Evolutionary conservation across 2,113 vertebrate genomes (phyloP).

Genomic region (Anoplopoma fimbria): DNA sequence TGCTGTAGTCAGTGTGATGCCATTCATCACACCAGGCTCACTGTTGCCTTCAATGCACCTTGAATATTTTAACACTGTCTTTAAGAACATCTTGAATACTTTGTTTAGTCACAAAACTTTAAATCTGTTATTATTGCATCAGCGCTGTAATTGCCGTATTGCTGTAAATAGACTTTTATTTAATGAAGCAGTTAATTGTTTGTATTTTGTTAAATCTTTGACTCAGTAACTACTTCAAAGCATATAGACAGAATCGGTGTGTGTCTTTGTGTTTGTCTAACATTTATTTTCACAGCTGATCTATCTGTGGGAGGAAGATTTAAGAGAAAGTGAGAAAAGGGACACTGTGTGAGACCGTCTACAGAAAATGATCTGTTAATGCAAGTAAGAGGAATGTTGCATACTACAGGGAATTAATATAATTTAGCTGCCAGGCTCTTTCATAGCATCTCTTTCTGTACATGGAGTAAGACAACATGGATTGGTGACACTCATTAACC

Average conservation of each 20-base stretch:
- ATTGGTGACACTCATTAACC: slow-evolving; percentile 35
- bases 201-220: slow-evolving; percentile 16
- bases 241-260: background rate
- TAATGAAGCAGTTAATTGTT: background rate
- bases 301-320: slow-evolving; percentile 36
- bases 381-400: background rate
- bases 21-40: background rate
- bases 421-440: background rate
- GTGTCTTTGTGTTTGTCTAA: slow-evolving; percentile 4
- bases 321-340: slow-evolving; percentile 36
- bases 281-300: slow-evolving; percentile 33
- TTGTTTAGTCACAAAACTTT: slow-evolving; percentile 4
- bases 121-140: background rate
- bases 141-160: slow-evolving; percentile 1
- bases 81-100: background rate
- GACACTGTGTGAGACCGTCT: background rate
- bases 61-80: background rate
- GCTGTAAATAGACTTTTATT: background rate
- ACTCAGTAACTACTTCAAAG: slow-evolving; percentile 15
- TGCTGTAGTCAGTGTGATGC: background rate
- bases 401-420: background rate
- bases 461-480: slow-evolving; percentile 20
- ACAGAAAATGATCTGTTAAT: slow-evolving; percentile 5
- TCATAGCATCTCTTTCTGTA: slow-evolving; percentile 11
- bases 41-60: background rate